Conservation (phyloP, 2,113 vertebrate species). For the Prionailurus viverrinus region DNA sequence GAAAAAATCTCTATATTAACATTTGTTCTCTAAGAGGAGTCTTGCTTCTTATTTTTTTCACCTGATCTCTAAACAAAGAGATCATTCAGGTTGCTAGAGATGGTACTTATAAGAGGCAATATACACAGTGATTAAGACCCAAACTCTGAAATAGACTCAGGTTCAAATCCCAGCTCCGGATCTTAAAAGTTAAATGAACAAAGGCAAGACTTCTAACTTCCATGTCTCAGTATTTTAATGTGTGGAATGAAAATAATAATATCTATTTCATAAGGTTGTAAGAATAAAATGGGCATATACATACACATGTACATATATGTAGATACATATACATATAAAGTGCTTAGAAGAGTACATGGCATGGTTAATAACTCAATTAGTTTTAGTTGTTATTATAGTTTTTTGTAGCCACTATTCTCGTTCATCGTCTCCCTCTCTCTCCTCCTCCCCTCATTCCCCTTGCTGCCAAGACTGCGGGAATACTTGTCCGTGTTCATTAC, state of each 20-base stretch:
- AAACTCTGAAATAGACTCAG: neutral
- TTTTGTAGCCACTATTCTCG: neutral
- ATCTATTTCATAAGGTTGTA: neutral
- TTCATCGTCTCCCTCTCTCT: no score
- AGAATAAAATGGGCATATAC: neutral
- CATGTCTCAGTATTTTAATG: neutral
- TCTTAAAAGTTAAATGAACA: neutral
- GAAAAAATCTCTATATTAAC: neutral
- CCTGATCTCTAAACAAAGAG: neutral
- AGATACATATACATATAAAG: fast-evolving
- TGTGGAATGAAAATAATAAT: neutral
- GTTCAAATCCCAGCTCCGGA: neutral
- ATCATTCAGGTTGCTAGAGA: neutral
- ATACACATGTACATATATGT: fast-evolving
- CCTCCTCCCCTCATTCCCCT: fast-evolving
- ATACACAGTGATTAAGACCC: neutral
- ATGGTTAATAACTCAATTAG: neutral
- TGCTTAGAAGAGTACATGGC: neutral
- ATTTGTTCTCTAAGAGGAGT: neutral
- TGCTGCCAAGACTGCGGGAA: neutral
- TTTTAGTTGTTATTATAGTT: neutral
- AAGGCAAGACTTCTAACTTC: neutral
- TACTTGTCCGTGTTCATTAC: fast-evolving
- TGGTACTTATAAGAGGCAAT: neutral
- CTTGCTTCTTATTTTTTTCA: neutral